phyloP scores from a whole-genome alignment of 1,140 invertebrate species.

The Onthophagus taurus region DNA sequence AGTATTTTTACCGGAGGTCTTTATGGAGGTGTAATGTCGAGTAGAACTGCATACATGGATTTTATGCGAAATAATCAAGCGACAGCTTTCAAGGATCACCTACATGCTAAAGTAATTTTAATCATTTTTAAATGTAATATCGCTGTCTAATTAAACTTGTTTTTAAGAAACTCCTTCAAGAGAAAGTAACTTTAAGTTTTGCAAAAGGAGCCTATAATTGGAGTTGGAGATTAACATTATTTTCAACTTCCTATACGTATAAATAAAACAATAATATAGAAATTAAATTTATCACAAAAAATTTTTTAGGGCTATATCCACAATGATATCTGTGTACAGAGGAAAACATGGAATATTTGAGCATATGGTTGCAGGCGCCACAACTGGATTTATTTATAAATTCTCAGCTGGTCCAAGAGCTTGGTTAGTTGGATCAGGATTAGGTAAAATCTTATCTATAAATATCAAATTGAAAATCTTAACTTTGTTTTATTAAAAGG shows the following conservation, averaged over 20 bases:
- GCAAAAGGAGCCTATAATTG: constrained; percentile 56
- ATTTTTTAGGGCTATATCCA: constrained; percentile 46
- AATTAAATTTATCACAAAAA: constrained; percentile 2
- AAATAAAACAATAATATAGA: constrained; percentile 22
- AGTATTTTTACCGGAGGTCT: constrained; percentile 48
- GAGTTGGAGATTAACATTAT: constrained; percentile 53
- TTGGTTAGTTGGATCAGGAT: constrained; percentile 48
- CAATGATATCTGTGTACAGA: constrained; percentile 52
- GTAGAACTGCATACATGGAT: constrained; percentile 48
- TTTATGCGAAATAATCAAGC: constrained; percentile 67
- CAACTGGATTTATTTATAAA: constrained; percentile 55
- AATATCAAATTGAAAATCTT: background rate
- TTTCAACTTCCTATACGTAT: constrained; percentile 56
- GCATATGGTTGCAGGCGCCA: constrained; percentile 49
- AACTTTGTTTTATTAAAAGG: constrained; percentile 36
- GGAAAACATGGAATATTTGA: constrained; percentile 54
- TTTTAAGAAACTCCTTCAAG: constrained; percentile 54
- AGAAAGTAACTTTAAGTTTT: constrained; percentile 52
- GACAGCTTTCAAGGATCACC: constrained; percentile 51
- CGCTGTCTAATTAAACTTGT: constrained; percentile 13
- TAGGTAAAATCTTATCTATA: constrained; percentile 36
- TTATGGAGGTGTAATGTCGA: constrained; percentile 51
- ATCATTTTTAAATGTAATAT: background rate
- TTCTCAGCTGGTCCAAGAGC: constrained; percentile 51
- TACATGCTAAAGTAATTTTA: constrained; percentile 53